Conservation (phyloP, 1,140 invertebrate genomes). For the Trichoplusia ni region DNA sequence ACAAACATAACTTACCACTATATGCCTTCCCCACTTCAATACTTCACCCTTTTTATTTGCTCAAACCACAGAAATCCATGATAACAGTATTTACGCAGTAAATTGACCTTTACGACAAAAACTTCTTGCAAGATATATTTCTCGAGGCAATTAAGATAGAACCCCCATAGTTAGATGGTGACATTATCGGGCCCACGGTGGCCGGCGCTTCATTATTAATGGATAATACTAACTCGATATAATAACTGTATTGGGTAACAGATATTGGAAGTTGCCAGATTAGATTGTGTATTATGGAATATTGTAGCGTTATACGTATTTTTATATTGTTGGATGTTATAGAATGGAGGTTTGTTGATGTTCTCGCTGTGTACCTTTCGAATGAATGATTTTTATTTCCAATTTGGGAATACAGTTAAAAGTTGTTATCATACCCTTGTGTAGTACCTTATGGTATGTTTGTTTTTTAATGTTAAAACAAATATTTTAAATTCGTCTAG, state of each 20-base stretch:
- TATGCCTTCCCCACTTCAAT: background rate
- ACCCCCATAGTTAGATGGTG: slow-evolving; percentile 45
- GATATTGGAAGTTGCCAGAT: slow-evolving; percentile 17
- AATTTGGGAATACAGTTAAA: background rate
- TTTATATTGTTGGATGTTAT: slow-evolving; percentile 1
- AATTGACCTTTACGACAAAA: slow-evolving; percentile 36
- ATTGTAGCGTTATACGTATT: background rate
- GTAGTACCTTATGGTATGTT: no score
- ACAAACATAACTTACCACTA: no score
- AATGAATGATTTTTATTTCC: no score
- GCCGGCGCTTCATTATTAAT: slow-evolving; percentile 45
- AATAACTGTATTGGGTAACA: slow-evolving; percentile 24
- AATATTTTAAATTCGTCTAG: no score
- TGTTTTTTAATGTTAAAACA: no score
- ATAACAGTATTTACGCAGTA: background rate
- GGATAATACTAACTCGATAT: slow-evolving; percentile 34
- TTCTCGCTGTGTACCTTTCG: no score
- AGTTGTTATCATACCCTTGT: no score
- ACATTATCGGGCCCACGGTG: slow-evolving; percentile 35
- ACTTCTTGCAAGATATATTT: slow-evolving; percentile 41
- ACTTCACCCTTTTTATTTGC: no score
- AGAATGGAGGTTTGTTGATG: no score
- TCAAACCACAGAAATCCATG: background rate
- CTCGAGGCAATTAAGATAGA: slow-evolving; percentile 64
- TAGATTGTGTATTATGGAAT: slow-evolving; percentile 7